These are phyloP conservation scores for Hoplostethus atlanticus DNA, from an alignment of 2,797 vertebrate species.

Conservation along the genomic window DNA sequence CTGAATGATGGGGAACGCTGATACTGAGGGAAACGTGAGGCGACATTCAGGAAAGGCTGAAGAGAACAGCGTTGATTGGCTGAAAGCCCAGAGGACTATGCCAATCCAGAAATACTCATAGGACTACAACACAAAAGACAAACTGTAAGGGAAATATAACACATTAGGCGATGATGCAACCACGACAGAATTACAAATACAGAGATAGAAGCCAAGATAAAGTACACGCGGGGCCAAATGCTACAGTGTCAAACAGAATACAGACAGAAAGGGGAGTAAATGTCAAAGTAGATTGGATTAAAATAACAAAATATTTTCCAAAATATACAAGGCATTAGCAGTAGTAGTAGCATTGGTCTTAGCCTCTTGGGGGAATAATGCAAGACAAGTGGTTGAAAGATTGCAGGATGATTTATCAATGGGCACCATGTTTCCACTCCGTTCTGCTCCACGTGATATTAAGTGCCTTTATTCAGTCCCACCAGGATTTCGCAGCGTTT, in stretches of 20 bases:
- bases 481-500: no score
- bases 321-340: conserved; percentile 35
- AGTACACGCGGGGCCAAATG: conserved; percentile 39
- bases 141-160: conserved; percentile 25
- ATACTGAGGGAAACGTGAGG: conserved; percentile 47
- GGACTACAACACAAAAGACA: conserved; percentile 31
- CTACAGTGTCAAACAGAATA: conserved; percentile 20
- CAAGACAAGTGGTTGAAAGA: conserved; percentile 41
- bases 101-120: conserved; percentile 23
- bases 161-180: conserved; percentile 39
- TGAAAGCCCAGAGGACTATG: conserved; percentile 16
- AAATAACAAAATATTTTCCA: conserved; percentile 46
- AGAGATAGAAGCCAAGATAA: conserved; percentile 47
- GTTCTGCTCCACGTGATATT: background rate
- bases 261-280: conserved; percentile 25
- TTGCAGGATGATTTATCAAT: conserved; percentile 54
- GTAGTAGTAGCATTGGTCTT: conserved; percentile 47
- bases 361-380: conserved; percentile 68
- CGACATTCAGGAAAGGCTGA: conserved; percentile 50
- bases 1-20: conserved; percentile 56
- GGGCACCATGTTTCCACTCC: conserved; percentile 3
- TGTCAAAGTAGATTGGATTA: conserved; percentile 47
- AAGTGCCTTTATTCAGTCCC: no score
- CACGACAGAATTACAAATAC: conserved; percentile 38
- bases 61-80: conserved; percentile 38